Evolutionary conservation across 2,888 invertebrate genomes (phyloP).

Genomic region (Drosophila seclusa): DNA sequence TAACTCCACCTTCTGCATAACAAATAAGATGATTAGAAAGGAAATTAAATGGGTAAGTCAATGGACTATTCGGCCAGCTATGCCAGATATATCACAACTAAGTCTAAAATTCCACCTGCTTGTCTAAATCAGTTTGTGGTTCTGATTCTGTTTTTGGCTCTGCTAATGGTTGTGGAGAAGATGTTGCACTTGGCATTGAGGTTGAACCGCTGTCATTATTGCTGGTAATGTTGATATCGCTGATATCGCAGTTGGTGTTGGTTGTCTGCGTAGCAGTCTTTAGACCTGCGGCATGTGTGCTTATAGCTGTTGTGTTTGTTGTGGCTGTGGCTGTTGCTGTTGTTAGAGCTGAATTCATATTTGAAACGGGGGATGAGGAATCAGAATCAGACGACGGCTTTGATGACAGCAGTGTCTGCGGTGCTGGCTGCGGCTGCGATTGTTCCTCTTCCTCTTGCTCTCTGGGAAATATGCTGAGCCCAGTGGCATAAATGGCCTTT

Average conservation of each 20-base stretch:
- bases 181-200: conserved; percentile 3
- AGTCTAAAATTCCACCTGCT: conserved; percentile 48
- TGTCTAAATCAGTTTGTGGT: conserved; percentile 29
- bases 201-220: conserved; percentile 9
- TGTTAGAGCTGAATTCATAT: neutral
- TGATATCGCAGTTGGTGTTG: conserved; percentile 7
- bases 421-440: neutral
- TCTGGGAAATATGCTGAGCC: conserved; percentile 59
- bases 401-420: conserved; percentile 7
- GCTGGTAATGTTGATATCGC: conserved; percentile 15
- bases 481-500: conserved; percentile 42
- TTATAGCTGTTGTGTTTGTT: conserved; percentile 9
- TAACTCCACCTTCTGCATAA: neutral
- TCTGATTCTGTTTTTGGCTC: conserved; percentile 31
- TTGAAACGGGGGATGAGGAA: conserved; percentile 5
- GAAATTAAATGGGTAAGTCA: conserved; percentile 4
- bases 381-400: neutral
- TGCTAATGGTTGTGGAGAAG: conserved; percentile 17
- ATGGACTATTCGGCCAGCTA: conserved; percentile 17
- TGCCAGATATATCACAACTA: conserved; percentile 7
- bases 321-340: conserved; percentile 5
- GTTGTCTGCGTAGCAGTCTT: conserved; percentile 14
- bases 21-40: neutral
- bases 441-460: conserved; percentile 28
- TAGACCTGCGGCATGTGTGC: conserved; percentile 12